These are phyloP conservation scores for Chionomys nivalis DNA, from an alignment of 2,113 vertebrate genomes.

Conservation along the genomic window DNA sequence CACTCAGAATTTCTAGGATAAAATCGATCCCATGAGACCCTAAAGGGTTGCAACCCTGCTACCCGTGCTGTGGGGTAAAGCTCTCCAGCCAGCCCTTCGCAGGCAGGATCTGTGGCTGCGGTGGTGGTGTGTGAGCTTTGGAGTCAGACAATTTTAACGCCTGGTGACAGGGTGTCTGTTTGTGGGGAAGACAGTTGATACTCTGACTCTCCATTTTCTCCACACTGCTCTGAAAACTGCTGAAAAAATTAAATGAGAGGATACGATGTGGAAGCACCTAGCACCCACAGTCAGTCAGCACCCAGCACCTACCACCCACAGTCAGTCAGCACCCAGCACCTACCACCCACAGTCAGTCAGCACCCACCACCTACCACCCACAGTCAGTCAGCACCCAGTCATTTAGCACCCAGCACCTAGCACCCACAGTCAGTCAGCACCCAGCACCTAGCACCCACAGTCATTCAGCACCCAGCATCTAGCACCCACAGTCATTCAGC, in stretches of 20 bases:
- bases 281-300: not conserved
- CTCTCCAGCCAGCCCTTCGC: not conserved
- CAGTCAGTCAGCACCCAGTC: not conserved
- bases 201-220: not conserved
- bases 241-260: not conserved
- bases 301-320: not conserved
- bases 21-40: not conserved
- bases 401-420: not conserved
- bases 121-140: not conserved
- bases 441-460: not conserved
- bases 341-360: not conserved
- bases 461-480: not conserved
- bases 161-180: not conserved
- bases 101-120: not conserved
- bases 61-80: not conserved
- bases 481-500: not conserved
- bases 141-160: not conserved
- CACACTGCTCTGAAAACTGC: not conserved
- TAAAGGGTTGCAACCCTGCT: not conserved
- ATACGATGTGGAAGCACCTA: not conserved
- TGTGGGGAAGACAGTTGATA: not conserved
- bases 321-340: not conserved
- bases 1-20: slow-evolving; percentile 8
- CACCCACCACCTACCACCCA: not conserved
- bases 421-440: not conserved